Base-by-base conservation (phyloP, 1,140 invertebrate species). In the Wasmannia auropunctata region DNA sequence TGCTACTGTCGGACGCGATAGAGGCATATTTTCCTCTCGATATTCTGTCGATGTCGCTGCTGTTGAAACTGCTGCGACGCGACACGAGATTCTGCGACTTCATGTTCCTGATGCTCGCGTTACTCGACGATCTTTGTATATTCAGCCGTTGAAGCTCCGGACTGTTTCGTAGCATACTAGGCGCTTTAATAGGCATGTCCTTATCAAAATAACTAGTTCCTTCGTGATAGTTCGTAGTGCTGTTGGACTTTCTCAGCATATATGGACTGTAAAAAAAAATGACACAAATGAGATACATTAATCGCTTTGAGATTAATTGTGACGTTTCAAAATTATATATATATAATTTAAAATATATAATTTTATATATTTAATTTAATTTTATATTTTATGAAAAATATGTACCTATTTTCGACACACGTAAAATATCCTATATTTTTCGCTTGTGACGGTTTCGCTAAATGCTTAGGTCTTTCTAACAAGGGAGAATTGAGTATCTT, bases 361-460 rank as follows among this genome's bases (percentile, higher is more conserved):
- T n/a, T n/a, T n/a, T n/a, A n/a, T n/a, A n/a, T n/a, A n/a, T n/a
- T n/a, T n/a, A n/a, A n/a, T n/a, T n/a, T n/a, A n/a, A n/a, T n/a
- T n/a, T n/a, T n/a, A n/a, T n/a, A n/a, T n/a, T n/a, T n/a, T 8
- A 22, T 5, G 11, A 63, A 40, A 62, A 28, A 7, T 54, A 63
- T 14, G 25, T 87, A 92, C 91, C 91, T 93, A 60, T 91, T 93
- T 87, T 93, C 92, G 3, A 90, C 85, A 22, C 93, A 93, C 31
- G 92, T 92, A 76, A 91, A 93, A 65, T 93, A 93, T 14, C 93
- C 93, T 74, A 93, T 86, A 87, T 93, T 93, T 80, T 92, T 92
- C 8, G 89, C 85, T 75, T 91, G 88, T 51, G 86, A 85, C 60
- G 87, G 76, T 85, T 93, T 92, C n/a, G 74, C 34, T 19, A 92